A percentile compares a stretch with the other conserved stretches of the same genome.
Evolutionary conservation across 2,113 vertebrate genomes (phyloP).

Genomic region (Tichodroma muraria): DNA sequence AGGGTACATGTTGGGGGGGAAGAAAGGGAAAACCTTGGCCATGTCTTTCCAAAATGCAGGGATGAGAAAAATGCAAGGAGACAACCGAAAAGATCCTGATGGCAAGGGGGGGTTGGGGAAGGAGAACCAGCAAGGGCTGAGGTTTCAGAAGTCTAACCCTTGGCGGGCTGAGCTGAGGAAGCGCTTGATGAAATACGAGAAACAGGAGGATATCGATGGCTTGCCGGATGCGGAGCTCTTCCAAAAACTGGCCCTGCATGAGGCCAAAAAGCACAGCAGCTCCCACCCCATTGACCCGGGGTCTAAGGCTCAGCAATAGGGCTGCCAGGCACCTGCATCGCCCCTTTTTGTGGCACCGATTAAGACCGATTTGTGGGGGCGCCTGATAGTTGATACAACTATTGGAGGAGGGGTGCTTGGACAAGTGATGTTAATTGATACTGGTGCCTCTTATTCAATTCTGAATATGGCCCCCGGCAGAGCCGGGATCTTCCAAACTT

Average conservation of each 20-base stretch:
- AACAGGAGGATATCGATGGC: constrained; percentile 48
- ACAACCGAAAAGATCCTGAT: constrained; percentile 31
- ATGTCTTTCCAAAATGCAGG: constrained; percentile 10
- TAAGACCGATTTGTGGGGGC: constrained; percentile 59
- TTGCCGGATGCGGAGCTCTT: constrained; percentile 24
- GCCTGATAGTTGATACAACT: constrained; percentile 58
- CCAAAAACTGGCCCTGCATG: constrained; percentile 29
- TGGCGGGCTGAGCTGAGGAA: constrained; percentile 54
- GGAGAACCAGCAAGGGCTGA: constrained; percentile 51
- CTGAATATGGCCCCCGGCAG: not conserved
- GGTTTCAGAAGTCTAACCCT: constrained; percentile 36
- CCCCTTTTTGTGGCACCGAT: constrained; percentile 63
- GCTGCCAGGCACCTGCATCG: constrained; percentile 60
- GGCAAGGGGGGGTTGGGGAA: not conserved
- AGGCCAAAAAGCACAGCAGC: constrained; percentile 49
- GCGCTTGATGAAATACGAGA: constrained; percentile 49
- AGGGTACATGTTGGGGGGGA: constrained; percentile 19
- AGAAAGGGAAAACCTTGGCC: constrained; percentile 21
- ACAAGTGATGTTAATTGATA: constrained; percentile 63
- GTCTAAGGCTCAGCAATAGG: constrained; percentile 61
- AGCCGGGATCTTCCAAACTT: constrained; percentile 32
- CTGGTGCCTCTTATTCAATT: constrained; percentile 55
- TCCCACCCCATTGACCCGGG: constrained; percentile 37
- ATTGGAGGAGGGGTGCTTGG: constrained; percentile 64
- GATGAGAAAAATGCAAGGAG: constrained; percentile 54